Percentiles rank a stretch among this genome's conserved stretches.
Evolutionary conservation across 2,113 vertebrate species (phyloP).

Genomic region (Casuarius casuarius): DNA sequence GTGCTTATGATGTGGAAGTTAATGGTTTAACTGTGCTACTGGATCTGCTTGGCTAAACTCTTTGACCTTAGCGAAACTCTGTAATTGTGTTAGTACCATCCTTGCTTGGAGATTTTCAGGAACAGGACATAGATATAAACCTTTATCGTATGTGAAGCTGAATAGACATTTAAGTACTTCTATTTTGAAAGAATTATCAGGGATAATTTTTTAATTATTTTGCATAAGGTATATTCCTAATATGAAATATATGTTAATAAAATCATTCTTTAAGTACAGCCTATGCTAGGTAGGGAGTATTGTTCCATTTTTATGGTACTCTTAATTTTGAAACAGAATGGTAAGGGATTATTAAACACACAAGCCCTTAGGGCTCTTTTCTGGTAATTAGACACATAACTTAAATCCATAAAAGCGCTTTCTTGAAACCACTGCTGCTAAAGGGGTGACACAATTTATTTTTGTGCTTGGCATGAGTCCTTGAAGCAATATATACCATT

Average conservation of each 20-base stretch:
- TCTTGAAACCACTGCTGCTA: constrained; percentile 4
- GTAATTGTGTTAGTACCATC: not conserved
- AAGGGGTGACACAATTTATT: constrained; percentile 24
- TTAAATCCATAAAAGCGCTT: constrained; percentile 40
- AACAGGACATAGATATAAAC: not conserved
- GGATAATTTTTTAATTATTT: not conserved
- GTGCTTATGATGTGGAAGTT: not conserved
- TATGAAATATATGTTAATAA: not conserved
- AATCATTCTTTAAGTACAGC: not conserved
- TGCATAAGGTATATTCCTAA: not conserved
- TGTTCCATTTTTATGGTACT: constrained; percentile 1
- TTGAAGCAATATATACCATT: not conserved
- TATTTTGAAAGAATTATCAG: not conserved
- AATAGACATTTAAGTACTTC: not conserved
- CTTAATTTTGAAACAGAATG: constrained; percentile 5
- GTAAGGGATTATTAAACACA: constrained; percentile 24
- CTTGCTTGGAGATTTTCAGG: not conserved
- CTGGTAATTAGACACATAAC: constrained; percentile 26
- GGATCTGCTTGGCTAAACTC: not conserved
- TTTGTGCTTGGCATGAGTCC: constrained; percentile 15
- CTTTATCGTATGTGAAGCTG: not conserved
- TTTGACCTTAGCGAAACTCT: not conserved
- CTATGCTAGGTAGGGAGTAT: not conserved
- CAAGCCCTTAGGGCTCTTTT: constrained; percentile 10
- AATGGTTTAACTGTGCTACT: not conserved